phyloP scores from a whole-genome alignment of 1,140 invertebrate genomes.

The Lordiphosa stackelbergi region DNA sequence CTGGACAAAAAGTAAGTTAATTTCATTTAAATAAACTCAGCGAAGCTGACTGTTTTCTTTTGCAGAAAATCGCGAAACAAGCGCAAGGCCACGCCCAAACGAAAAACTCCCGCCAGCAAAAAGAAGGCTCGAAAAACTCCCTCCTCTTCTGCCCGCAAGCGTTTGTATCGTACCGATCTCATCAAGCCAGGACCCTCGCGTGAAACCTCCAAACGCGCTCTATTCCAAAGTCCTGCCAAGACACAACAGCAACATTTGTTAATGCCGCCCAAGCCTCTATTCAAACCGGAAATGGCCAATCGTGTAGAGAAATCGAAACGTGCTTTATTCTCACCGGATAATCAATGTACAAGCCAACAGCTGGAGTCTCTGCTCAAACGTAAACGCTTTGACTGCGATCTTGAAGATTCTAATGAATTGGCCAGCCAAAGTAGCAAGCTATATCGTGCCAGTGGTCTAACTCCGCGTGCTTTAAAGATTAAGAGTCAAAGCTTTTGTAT shows the following conservation, averaged over 20 bases:
- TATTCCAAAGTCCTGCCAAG: conserved; percentile 81
- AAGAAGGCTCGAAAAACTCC: conserved; percentile 77
- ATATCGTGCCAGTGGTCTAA: conserved; percentile 47
- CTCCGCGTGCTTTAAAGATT: conserved; percentile 69
- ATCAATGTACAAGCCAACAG: conserved; percentile 45
- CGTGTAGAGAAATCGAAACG: conserved; percentile 79
- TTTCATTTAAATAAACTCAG: too few species aligned
- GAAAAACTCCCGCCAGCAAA: conserved; percentile 71
- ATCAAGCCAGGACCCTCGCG: conserved; percentile 60
- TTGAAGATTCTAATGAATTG: conserved; percentile 57
- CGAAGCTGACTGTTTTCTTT: background rate
- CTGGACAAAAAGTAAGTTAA: conserved; percentile 66
- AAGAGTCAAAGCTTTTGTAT: conserved; percentile 76
- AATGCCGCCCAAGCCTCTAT: conserved; percentile 49
- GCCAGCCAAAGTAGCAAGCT: conserved; percentile 66
- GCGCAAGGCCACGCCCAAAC: conserved; percentile 70
- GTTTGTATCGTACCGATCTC: conserved; percentile 66
- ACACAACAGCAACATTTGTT: conserved; percentile 55
- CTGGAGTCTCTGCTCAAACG: conserved; percentile 64
- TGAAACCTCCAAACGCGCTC: conserved; percentile 79
- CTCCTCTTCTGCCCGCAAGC: conserved; percentile 77
- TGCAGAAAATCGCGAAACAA: conserved; percentile 60
- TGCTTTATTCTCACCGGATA: conserved; percentile 78
- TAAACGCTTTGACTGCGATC: conserved; percentile 57
- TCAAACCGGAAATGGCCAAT: conserved; percentile 71